phyloP scores from a whole-genome alignment of 2,888 invertebrate genomes.

The Tinea semifulvella region DNA sequence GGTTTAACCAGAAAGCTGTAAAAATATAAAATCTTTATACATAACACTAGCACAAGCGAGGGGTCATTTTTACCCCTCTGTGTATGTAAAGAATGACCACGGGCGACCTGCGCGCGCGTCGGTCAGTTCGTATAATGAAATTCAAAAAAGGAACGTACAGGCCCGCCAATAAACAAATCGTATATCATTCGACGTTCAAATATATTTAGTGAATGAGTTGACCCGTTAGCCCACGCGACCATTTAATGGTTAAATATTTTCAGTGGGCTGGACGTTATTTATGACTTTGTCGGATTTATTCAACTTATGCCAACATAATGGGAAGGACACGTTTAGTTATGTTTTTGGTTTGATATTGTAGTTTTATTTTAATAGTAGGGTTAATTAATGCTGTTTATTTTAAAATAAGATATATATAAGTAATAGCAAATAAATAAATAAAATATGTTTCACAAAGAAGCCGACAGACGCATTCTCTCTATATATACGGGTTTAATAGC shows the following conservation, averaged over 20 bases:
- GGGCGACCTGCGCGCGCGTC: constrained; percentile 52
- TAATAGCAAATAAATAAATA: too few relatives aligned
- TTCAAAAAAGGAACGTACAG: constrained; percentile 55
- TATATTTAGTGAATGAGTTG: constrained; percentile 57
- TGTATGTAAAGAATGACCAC: constrained; percentile 35
- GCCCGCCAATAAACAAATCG: constrained; percentile 67
- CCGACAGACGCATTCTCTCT: too few relatives aligned
- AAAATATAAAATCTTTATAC: constrained; percentile 54
- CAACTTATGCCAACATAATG: too few relatives aligned
- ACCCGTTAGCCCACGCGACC: constrained; percentile 62
- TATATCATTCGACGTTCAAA: constrained; percentile 65
- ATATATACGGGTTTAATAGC: too few relatives aligned
- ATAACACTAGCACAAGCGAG: constrained; percentile 43
- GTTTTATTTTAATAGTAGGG: not conserved
- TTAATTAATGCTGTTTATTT: too few relatives aligned
- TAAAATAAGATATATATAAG: too few relatives aligned
- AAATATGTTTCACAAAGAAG: too few relatives aligned
- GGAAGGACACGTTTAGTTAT: not conserved
- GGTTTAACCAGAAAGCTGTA: constrained; percentile 42
- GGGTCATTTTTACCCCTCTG: constrained; percentile 45
- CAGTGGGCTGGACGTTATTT: constrained; percentile 58
- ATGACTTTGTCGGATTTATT: constrained; percentile 33
- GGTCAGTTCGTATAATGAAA: constrained; percentile 54
- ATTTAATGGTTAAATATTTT: constrained; percentile 62
- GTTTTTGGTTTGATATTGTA: not conserved